Percentiles rank a stretch among this genome's conserved stretches.
These are phyloP conservation scores for Radopholus similis DNA, from an alignment of 1,140 invertebrate genomes.

Conservation along the genomic window DNA sequence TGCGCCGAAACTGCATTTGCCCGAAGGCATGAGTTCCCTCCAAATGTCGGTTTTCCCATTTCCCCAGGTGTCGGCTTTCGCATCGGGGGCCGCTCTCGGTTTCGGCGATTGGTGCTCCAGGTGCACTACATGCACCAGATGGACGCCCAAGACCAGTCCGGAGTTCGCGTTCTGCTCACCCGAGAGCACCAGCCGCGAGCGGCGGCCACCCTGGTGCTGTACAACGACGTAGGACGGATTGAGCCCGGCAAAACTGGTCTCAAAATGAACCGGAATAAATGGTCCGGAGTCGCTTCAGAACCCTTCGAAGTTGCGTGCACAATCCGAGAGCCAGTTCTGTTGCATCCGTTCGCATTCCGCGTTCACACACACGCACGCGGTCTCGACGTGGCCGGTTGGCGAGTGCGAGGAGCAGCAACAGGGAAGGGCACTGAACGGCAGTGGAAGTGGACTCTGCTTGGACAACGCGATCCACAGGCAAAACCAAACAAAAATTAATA, in stretches of 20 bases:
- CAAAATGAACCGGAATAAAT: not conserved
- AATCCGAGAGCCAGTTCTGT: conserved; percentile 74
- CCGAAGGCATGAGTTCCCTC: too few species aligned
- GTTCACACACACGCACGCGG: conserved; percentile 78
- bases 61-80: conserved; percentile 69
- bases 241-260: conserved; percentile 11
- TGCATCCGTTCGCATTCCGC: conserved; percentile 90
- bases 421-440: conserved; percentile 28
- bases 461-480: conserved; percentile 76
- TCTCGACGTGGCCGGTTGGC: conserved; percentile 47
- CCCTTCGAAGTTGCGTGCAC: conserved; percentile 82
- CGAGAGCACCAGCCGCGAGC: conserved; percentile 46
- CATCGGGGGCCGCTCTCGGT: conserved; percentile 63
- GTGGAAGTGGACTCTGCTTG: conserved; percentile 67
- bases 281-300: conserved; percentile 62
- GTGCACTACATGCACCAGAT: conserved; percentile 77
- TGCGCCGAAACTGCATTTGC: conserved; percentile 78
- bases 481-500: not conserved
- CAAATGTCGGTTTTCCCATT: too few species aligned
- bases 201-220: conserved; percentile 52
- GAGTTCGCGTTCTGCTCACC: conserved; percentile 45
- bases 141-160: conserved; percentile 41
- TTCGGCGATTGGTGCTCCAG: conserved; percentile 72
- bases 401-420: too few species aligned
- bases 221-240: conserved; percentile 39